A percentile compares a stretch with the other conserved stretches of the same genome.
These are phyloP conservation scores for Synergus laeviventris DNA, from an alignment of 2,888 invertebrate genomes.

Conservation along the genomic window DNA sequence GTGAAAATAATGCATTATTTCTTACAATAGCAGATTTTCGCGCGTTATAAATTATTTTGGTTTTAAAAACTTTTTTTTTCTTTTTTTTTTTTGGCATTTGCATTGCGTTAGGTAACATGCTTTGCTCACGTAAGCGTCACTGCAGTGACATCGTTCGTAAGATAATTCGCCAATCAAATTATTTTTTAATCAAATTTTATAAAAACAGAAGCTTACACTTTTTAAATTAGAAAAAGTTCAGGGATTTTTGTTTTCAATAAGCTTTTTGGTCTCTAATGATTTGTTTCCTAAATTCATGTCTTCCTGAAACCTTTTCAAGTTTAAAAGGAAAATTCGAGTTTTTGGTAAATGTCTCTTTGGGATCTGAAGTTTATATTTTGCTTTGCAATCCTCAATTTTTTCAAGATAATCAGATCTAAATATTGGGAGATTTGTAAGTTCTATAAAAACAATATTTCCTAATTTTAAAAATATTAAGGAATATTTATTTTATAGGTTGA, in stretches of 20 bases:
- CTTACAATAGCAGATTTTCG: constrained; percentile 62
- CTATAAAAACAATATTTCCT: background rate
- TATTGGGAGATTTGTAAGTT: background rate
- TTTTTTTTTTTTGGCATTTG: constrained; percentile 61
- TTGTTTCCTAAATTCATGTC: background rate
- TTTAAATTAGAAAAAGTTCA: background rate
- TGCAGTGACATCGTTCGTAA: constrained; percentile 27
- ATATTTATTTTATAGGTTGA: background rate
- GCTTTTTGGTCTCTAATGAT: background rate
- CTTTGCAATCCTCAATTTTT: constrained; percentile 6
- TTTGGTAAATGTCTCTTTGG: background rate
- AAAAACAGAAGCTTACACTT: background rate
- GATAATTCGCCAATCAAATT: constrained; percentile 6
- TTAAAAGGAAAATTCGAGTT: background rate
- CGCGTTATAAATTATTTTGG: constrained; percentile 68
- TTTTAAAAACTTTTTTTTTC: constrained; percentile 69
- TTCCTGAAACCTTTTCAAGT: constrained; percentile 1
- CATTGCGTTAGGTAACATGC: constrained; percentile 62
- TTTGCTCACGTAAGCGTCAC: constrained; percentile 58
- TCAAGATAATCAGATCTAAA: background rate
- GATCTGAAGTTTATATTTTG: background rate
- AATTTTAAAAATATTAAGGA: background rate
- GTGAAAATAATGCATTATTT: constrained; percentile 44
- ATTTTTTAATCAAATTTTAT: constrained; percentile 10
- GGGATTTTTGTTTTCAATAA: background rate